Evolutionary conservation across 2,797 vertebrate species (phyloP), one percentile per base, ranked within the genome.

Genomic region (Pitangus sulphuratus): DNA sequence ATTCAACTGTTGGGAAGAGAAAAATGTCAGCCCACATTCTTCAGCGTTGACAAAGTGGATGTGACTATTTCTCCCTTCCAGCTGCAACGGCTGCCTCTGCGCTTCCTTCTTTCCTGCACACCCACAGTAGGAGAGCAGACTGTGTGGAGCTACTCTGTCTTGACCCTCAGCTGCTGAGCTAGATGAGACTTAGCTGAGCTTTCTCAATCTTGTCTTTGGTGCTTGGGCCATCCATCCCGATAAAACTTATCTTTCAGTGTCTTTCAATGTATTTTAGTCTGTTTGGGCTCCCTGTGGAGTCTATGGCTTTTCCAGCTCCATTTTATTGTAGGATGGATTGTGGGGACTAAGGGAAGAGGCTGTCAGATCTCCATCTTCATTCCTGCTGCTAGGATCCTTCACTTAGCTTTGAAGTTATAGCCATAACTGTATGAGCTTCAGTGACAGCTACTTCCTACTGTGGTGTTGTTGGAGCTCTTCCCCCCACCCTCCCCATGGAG

Each of bases 21-120:
- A 90, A 93, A 88, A 84, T 20, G 85, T 95, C 95, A 94, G 75
- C 84, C 78, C 45, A n/a, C 77, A 95, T 96, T 95, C 88, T 90
- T 93, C 0, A 21, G 83, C 0, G 0, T 16, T 95, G 90, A 94
- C 76, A 74, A 87, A 96, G 90, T 87, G 65, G 56, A 89, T 93
- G 83, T 93, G 95, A 95, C 0, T 13, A 90, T 90, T 95, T 90
- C 64, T 96, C 7, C 88, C 94, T 81, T 96, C 68, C 53, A 95
- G 95, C 91, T 89, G 60, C 86, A 90, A 20, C 2, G 65, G 66
- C 91, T 95, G 94, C 80, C 62, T 90, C 64, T 65, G 71, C 1
- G 4, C 68, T 87, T 77, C 42, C 40, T 89, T 37, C 31, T 89
- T 93, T 60, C 68, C 58, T 71, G 87, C 77, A 58, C 30, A 17